phyloP scores from a whole-genome alignment of 2,888 invertebrate genomes.

The Dastarcus helophoroides region DNA sequence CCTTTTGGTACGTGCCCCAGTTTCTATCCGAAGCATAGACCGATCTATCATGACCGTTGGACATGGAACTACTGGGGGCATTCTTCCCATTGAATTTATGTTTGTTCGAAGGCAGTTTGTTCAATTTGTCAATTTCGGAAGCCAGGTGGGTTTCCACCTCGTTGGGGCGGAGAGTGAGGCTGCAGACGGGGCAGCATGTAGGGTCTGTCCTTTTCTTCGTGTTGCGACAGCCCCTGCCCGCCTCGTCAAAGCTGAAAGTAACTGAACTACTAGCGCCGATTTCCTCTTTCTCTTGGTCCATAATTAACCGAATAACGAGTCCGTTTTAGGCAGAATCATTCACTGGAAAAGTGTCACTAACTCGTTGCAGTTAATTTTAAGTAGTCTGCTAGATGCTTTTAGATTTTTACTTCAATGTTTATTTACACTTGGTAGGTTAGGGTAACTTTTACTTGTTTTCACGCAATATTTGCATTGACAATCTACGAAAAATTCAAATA shows the following conservation, averaged over 20 bases:
- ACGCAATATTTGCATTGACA: no score
- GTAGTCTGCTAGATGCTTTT: slow-evolving; percentile 1
- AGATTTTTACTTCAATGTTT: not conserved
- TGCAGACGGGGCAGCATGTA: slow-evolving; percentile 81
- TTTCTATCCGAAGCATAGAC: slow-evolving; percentile 44
- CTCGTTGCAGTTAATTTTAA: not conserved
- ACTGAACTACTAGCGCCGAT: no score
- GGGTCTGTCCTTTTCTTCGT: slow-evolving; percentile 54
- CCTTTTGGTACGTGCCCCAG: slow-evolving; percentile 65
- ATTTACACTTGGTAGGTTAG: slow-evolving; percentile 1
- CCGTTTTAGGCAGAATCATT: no score
- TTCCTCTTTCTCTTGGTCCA: no score
- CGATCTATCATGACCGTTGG: slow-evolving; percentile 31
- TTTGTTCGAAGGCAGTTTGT: slow-evolving; percentile 39
- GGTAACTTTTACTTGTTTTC: no score
- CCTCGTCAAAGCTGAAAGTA: slow-evolving; percentile 24
- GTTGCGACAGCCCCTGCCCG: slow-evolving; percentile 38
- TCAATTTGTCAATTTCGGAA: slow-evolving; percentile 65
- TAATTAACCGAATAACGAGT: no score
- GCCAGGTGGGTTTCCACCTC: slow-evolving; percentile 77
- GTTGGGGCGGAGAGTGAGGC: slow-evolving; percentile 66
- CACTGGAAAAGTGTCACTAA: no score
- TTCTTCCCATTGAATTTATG: slow-evolving; percentile 29
- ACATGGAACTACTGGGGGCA: slow-evolving; percentile 36
- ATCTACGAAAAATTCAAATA: no score